phyloP scores from a whole-genome alignment of 2,113 vertebrate genomes.

The Pedionomus torquatus region DNA sequence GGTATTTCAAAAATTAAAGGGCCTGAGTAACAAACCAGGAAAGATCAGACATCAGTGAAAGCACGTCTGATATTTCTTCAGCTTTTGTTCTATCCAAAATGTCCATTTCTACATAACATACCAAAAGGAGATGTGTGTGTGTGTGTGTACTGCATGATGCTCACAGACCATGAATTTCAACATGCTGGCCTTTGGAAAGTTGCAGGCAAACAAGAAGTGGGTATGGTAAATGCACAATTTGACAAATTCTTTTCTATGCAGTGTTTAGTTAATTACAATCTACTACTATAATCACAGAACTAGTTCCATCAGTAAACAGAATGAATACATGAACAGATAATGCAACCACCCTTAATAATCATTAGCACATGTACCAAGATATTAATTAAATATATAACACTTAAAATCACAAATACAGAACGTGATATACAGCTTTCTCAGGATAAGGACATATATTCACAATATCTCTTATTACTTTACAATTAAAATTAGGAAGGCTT shows the following conservation, averaged over 20 bases:
- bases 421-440: neutral
- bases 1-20: neutral
- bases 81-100: neutral
- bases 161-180: neutral
- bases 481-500: constrained; percentile 27
- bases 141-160: accelerated
- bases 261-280: neutral
- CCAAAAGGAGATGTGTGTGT: neutral
- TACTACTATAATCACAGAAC: neutral
- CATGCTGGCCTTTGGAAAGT: neutral
- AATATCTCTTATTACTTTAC: neutral
- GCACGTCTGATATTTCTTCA: neutral
- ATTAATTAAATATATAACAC: neutral
- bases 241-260: neutral
- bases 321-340: neutral
- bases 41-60: neutral
- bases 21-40: neutral
- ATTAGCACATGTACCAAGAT: neutral
- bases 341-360: neutral
- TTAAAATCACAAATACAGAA: neutral
- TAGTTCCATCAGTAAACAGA: neutral
- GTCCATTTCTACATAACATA: neutral
- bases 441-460: neutral
- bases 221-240: neutral
- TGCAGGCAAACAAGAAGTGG: neutral